Conservation (phyloP, 2,113 vertebrate species). For the Formicarius rufipectus region DNA sequence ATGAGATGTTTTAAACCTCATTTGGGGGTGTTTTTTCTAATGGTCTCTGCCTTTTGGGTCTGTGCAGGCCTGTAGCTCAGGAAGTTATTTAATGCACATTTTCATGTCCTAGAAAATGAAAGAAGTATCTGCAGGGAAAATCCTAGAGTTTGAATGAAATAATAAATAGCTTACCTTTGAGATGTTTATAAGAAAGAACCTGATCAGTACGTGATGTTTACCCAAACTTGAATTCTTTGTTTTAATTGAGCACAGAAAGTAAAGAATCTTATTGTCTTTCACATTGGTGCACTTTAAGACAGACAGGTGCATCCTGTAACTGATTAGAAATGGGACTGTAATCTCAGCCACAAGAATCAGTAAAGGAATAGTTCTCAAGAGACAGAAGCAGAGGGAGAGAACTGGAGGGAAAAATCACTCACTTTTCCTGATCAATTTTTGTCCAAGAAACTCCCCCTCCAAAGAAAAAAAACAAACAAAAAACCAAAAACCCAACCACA, state of each 20-base stretch:
- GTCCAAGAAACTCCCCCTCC: not conserved
- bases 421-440: not conserved
- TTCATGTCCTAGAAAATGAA: not conserved
- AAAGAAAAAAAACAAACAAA: not conserved
- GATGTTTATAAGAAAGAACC: not conserved
- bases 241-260: not conserved
- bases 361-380: conserved; percentile 39
- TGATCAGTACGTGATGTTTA: not conserved
- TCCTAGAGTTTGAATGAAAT: not conserved
- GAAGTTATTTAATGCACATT: not conserved
- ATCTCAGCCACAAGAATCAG: conserved; percentile 10
- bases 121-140: not conserved
- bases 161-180: not conserved
- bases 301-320: not conserved
- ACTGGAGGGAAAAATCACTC: conserved; percentile 29
- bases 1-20: not conserved
- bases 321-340: not conserved
- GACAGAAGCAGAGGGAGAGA: conserved; percentile 4
- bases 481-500: too few species aligned
- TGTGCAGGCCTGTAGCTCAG: not conserved
- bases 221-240: not conserved
- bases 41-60: not conserved
- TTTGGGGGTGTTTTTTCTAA: not conserved
- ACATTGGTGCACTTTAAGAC: not conserved
- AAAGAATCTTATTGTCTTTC: conserved; percentile 4